Evolutionary conservation across 2,888 invertebrate genomes (phyloP), one percentile per base, ranked within the genome.

Genomic region (Meteorus colon): DNA sequence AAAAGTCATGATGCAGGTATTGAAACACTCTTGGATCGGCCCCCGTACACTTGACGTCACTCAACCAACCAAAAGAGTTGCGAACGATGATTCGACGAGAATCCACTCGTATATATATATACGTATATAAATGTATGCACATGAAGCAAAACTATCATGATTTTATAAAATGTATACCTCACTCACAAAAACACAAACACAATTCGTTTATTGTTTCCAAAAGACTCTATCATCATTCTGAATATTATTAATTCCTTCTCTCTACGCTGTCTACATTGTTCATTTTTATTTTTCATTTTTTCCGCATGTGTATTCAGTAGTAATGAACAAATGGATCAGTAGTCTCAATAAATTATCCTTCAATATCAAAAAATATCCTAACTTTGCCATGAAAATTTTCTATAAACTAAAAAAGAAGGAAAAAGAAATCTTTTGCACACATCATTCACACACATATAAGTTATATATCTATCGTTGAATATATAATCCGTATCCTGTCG

Each of bases 81-180:
- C 16, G 34, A 68, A 69, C 62, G 74, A 74, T 74, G 74, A 74
- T 74, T 74, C 68, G 51, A 74, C 68, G 62, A 48, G 62, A 74
- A 69, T 74, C 41, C 19, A 41, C 27, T 69, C 45, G 62, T 69
- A 74, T 48, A 63, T 27, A 62, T 29, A 29, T 74, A 45, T 45
- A 60, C 3, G 37, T 65, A 34, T 65, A 55, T 55, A 55, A 55
- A 55, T 55, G n/a, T 55, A 55, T 55, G 8, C 55, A 55, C 19
- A 55, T 55, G n/a, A 19, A 55, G 1, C 55, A 55, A 48, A n/a
- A n/a, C 19, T 55, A 55, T 55, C 55, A 55, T 24, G 6, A n/a
- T 55, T 55, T 6, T 55, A 55, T 55, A 48, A 16, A 48, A 55
- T 55, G 4, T 55, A 55, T 55, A 55, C 5, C n/a, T 48, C 55